Evolutionary conservation across 2,113 vertebrate genomes (phyloP).

Genomic region (Carollia perspicillata): DNA sequence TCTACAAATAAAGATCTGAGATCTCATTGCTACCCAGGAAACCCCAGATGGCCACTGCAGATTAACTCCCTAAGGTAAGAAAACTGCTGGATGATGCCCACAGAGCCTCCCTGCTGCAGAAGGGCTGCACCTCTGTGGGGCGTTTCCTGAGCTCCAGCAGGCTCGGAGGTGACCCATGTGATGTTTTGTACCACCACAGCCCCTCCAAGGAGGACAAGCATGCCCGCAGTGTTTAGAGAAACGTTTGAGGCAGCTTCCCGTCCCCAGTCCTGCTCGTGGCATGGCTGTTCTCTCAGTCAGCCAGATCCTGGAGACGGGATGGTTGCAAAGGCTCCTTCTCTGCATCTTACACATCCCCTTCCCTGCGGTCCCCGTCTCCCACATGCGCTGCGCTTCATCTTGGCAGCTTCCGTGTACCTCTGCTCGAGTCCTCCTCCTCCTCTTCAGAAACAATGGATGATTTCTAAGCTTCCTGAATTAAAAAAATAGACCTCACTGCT

Average conservation of each 20-base stretch:
- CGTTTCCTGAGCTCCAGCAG: not conserved
- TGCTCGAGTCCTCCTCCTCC: not conserved
- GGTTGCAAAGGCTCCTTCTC: not conserved
- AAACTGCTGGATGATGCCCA: not conserved
- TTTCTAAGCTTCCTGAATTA: not conserved
- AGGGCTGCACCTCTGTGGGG: not conserved
- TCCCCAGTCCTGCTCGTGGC: not conserved
- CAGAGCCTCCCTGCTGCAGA: not conserved
- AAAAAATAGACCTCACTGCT: not conserved
- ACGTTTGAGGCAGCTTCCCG: not conserved
- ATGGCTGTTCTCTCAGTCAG: not conserved
- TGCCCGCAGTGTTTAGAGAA: not conserved
- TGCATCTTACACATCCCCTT: not conserved
- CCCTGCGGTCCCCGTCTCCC: not conserved
- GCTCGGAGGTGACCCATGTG: not conserved
- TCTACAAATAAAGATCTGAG: not conserved
- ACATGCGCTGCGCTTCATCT: not conserved
- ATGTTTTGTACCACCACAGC: not conserved
- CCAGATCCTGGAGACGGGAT: fast-evolving
- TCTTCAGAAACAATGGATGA: not conserved
- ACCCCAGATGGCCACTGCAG: not conserved
- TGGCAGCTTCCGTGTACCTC: not conserved
- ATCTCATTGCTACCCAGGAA: not conserved
- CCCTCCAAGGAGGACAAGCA: not conserved
- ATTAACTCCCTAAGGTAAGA: not conserved